Conservation (phyloP, 2,113 vertebrate species). For the Taurulus bubalis region DNA sequence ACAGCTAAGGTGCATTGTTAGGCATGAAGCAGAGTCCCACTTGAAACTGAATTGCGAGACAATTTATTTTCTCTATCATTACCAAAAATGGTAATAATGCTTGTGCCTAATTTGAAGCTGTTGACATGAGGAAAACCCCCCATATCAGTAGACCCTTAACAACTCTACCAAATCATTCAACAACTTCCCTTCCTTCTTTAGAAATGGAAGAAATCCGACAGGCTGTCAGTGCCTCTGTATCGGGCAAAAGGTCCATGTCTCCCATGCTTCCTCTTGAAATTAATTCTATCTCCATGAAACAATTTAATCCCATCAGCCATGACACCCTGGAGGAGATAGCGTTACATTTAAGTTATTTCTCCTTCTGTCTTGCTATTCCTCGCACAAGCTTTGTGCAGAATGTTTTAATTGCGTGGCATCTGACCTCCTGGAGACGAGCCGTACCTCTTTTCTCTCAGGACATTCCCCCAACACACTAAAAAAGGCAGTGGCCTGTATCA, state of each 20-base stretch:
- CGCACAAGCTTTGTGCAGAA: not conserved
- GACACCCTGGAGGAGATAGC: not conserved
- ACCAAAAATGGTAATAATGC: not conserved
- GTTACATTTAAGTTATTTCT: not conserved
- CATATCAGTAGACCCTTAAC: not conserved
- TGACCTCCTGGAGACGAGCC: not conserved
- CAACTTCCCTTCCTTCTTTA: not conserved
- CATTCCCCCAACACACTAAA: not conserved
- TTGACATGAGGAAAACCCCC: not conserved
- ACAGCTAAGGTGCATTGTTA: not conserved
- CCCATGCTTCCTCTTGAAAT: not conserved
- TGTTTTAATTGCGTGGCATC: not conserved
- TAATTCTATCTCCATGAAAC: not conserved
- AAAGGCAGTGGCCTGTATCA: not conserved
- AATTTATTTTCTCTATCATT: not conserved
- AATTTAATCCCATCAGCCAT: not conserved
- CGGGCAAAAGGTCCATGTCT: not conserved
- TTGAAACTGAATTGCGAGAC: not conserved
- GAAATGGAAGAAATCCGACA: not conserved
- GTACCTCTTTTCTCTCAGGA: not conserved
- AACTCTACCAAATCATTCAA: not conserved
- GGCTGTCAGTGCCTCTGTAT: not conserved
- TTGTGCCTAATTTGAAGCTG: not conserved
- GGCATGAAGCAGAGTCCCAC: not conserved
- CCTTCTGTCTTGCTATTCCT: not conserved